Percentiles rank a stretch among this genome's conserved stretches.
phyloP scores from a whole-genome alignment of 1,140 invertebrate species.

The Ridgeia piscesae region DNA sequence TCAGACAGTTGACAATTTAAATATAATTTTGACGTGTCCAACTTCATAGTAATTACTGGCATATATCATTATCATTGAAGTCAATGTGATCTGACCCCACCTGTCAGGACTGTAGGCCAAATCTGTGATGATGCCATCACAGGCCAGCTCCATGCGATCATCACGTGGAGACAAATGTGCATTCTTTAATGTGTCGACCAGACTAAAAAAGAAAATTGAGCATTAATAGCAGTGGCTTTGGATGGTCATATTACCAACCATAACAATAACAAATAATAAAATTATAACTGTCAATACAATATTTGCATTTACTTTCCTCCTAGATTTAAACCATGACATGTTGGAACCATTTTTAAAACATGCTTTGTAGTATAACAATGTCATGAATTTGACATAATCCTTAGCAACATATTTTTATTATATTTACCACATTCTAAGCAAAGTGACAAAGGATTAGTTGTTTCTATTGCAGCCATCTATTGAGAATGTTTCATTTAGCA shows the following conservation, averaged over 20 bases:
- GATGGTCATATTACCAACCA: background rate
- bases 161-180: constrained; percentile 27
- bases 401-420: too few species aligned
- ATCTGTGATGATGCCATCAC: constrained; percentile 54
- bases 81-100: constrained; percentile 32
- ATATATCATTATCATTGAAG: background rate
- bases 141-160: constrained; percentile 39
- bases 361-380: background rate
- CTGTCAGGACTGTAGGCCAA: constrained; percentile 48
- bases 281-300: background rate
- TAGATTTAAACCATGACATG: background rate
- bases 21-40: too few species aligned
- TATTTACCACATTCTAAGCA: too few species aligned
- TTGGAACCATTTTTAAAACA: background rate
- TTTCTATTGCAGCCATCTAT: background rate
- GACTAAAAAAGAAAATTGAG: constrained; percentile 30
- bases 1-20: too few species aligned
- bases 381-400: too few species aligned
- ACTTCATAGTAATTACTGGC: too few species aligned
- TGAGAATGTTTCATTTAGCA: background rate
- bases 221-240: background rate
- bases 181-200: constrained; percentile 47
- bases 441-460: background rate
- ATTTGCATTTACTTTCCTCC: background rate
- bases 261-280: background rate